Evolutionary conservation across 2,113 vertebrate genomes (phyloP), one percentile per base, ranked within the genome.

Genomic region (Deroptyus accipitrinus): DNA sequence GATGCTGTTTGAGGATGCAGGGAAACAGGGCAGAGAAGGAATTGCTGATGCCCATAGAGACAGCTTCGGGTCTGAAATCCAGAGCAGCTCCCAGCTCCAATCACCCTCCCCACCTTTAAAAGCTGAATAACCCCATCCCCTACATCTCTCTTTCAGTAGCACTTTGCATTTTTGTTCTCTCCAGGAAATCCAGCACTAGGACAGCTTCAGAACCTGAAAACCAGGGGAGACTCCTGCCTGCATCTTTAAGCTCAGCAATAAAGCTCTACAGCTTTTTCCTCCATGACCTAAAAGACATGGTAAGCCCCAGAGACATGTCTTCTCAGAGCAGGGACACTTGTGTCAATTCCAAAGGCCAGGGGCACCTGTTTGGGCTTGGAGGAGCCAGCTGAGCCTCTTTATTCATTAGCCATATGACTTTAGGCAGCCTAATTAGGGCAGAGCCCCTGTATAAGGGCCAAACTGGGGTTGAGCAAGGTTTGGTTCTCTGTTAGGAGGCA

Each of bases 381-480:
- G 41, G 23, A 57, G 15, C 28, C 46, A 89, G 80, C 42, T 87
- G 62, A 68, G 39, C 37, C 42, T 44, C 1, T 2, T 59, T 73
- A 62, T 17, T 16, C 24, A 1, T 37, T 12, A 49, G 48, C 64
- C 3, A 5, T 3, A 4, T 17, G 64, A 73, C 14, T 44, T 52
- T 10, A 25, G 24, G 44, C 44, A 74, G 37, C 33, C 24, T 27
- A n/a, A 48, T 35, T 8, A 7, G 31, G 31, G 51, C 28, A 49
- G 23, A 33, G 31, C 10, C 41, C 44, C 48, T 48, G 0, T 8
- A 46, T 8, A 59, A 81, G 74, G 51, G 51, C 16, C 16, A 27
- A 69, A 33, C 2, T 1, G 16, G 15, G 8, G 4, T 1, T 0
- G 0, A 5, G 8, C 0, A 5, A 13, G 48, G n/a, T 51, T 64